Conservation (phyloP, 1,140 invertebrate genomes). For the Neomicropteryx cornuta region DNA sequence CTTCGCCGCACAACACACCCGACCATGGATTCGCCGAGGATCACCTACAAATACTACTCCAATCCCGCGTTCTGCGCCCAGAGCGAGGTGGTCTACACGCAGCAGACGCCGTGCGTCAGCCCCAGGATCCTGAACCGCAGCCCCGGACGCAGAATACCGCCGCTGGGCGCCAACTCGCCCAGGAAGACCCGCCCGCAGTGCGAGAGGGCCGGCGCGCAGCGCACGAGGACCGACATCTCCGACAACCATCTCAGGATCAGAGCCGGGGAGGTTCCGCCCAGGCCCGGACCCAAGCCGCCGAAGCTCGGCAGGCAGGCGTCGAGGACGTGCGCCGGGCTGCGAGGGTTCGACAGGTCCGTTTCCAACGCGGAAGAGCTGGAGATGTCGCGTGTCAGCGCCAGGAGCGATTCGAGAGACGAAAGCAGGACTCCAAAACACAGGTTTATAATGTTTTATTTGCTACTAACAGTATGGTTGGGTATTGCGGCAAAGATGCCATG, state of each 20-base stretch:
- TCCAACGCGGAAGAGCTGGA: slow-evolving; percentile 32
- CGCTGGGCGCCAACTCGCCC: slow-evolving; percentile 29
- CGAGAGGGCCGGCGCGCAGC: slow-evolving; percentile 23
- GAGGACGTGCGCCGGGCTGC: background rate
- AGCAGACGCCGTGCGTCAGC: slow-evolving; percentile 27
- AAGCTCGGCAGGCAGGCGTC: background rate
- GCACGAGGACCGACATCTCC: slow-evolving; percentile 36
- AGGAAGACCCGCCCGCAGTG: slow-evolving; percentile 23
- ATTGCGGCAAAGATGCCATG: no score
- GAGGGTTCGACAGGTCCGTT: no score
- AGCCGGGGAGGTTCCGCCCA: slow-evolving; percentile 13
- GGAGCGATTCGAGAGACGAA: slow-evolving; percentile 24
- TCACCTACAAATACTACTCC: slow-evolving; percentile 49
- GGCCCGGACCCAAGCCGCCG: background rate
- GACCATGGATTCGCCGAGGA: slow-evolving; percentile 38
- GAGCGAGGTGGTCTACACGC: slow-evolving; percentile 49
- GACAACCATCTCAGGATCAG: slow-evolving; percentile 35
- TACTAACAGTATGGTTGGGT: no score
- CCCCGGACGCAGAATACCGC: slow-evolving; percentile 27
- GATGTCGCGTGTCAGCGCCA: slow-evolving; percentile 22
- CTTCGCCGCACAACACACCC: background rate
- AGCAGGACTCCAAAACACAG: slow-evolving; percentile 24
- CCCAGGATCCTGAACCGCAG: slow-evolving; percentile 22
- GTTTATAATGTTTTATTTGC: no score
- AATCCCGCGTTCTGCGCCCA: slow-evolving; percentile 67